phyloP scores from a whole-genome alignment of 1,140 invertebrate genomes.

The Drosophila jambulina region DNA sequence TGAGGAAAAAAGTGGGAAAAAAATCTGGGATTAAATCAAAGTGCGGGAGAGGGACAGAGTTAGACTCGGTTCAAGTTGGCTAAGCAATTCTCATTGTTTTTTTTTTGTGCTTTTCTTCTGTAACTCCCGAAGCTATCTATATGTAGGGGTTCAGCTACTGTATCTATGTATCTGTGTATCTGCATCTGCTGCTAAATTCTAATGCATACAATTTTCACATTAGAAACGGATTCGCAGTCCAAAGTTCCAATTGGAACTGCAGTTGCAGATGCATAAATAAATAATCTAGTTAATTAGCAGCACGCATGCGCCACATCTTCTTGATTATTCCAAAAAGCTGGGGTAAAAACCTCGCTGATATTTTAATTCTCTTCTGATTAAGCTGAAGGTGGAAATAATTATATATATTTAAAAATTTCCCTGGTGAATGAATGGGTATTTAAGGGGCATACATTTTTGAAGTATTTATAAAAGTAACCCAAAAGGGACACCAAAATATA shows the following conservation, averaged over 20 bases:
- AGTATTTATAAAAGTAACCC: neutral
- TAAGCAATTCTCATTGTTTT: slow-evolving; percentile 57
- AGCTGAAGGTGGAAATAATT: neutral
- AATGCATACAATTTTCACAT: slow-evolving; percentile 64
- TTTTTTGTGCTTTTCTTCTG: neutral
- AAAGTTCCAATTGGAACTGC: slow-evolving; percentile 32
- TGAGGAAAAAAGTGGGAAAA: slow-evolving; percentile 3
- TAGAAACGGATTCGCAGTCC: slow-evolving; percentile 57
- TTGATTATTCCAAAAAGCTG: neutral
- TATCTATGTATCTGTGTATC: slow-evolving; percentile 8
- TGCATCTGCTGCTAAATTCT: slow-evolving; percentile 33
- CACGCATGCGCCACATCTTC: slow-evolving; percentile 48
- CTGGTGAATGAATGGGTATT: neutral
- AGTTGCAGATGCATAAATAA: slow-evolving; percentile 36
- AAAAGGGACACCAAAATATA: neutral
- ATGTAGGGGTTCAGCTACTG: slow-evolving; percentile 9
- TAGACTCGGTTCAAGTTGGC: slow-evolving; percentile 60
- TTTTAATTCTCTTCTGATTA: neutral
- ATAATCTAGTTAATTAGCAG: slow-evolving; percentile 41
- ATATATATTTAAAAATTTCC: neutral
- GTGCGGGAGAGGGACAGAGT: neutral
- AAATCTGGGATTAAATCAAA: slow-evolving; percentile 27
- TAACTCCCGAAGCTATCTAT: slow-evolving; percentile 2
- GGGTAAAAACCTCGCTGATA: neutral
- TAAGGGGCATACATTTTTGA: neutral